Percentiles rank a stretch among this genome's conserved stretches.
Evolutionary conservation across 92 coral and sea anemone species (phyloP).

Genomic region (Palythoa grandis): DNA sequence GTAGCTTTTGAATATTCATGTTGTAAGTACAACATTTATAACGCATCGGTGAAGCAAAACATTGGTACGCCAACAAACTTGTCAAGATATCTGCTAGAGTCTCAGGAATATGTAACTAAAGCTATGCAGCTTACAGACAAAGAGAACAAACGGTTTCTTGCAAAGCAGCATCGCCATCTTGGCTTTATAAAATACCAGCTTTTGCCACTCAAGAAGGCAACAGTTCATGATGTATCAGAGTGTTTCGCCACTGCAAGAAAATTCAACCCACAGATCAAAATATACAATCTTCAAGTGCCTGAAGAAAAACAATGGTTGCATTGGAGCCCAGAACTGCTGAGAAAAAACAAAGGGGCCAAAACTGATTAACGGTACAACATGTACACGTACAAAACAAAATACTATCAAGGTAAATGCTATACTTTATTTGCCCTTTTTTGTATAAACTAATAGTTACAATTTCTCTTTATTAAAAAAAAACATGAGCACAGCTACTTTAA

Average conservation of each 20-base stretch:
- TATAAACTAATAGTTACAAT: no score
- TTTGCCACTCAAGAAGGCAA: constrained; percentile 46
- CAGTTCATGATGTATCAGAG: constrained; percentile 42
- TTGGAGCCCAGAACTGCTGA: neutral
- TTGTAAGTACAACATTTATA: constrained; percentile 60
- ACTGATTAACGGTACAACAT: no score
- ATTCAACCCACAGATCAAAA: constrained; percentile 62
- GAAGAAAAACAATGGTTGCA: constrained; percentile 26
- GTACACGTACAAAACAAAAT: no score
- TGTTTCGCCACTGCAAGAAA: constrained; percentile 58
- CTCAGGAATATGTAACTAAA: constrained; percentile 56
- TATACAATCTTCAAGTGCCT: constrained; percentile 47
- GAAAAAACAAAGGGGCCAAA: neutral
- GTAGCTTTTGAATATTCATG: constrained; percentile 67
- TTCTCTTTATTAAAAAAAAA: no score
- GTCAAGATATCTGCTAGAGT: constrained; percentile 51
- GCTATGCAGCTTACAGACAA: constrained; percentile 60
- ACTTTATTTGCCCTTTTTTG: no score
- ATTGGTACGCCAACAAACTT: constrained; percentile 32
- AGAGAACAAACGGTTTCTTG: constrained; percentile 51
- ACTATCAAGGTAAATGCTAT: no score
- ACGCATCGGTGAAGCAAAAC: constrained; percentile 17
- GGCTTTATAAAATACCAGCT: constrained; percentile 59
- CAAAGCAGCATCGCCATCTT: constrained; percentile 64
- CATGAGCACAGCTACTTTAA: no score